Conservation (phyloP, 2,797 vertebrate species). For the Salarias fasciatus region DNA sequence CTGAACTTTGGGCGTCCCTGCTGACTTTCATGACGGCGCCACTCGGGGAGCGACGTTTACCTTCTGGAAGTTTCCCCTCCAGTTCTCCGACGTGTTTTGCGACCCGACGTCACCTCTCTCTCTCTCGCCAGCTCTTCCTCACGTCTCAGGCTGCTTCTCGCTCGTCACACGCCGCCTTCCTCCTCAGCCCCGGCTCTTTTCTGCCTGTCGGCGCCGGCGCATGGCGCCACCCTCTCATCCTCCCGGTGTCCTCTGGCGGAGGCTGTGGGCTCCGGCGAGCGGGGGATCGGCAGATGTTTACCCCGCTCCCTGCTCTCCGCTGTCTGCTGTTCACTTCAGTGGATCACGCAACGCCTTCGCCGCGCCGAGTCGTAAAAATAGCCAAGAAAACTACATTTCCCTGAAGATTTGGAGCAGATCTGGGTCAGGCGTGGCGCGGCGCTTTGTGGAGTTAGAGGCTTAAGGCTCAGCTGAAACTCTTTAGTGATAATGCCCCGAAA, state of each 20-base stretch:
- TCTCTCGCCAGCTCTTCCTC: no score
- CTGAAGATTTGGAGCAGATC: slow-evolving; percentile 57
- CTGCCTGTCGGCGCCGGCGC: no score
- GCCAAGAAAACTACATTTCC: slow-evolving; percentile 38
- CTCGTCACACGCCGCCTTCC: no score
- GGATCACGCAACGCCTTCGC: slow-evolving; percentile 15
- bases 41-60: no score
- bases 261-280: slow-evolving; percentile 26
- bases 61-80: no score
- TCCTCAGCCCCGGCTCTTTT: no score
- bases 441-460: slow-evolving; percentile 43
- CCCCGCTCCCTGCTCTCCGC: no score
- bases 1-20: no score
- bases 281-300: slow-evolving; percentile 48
- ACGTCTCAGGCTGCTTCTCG: no score
- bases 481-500: slow-evolving; percentile 22
- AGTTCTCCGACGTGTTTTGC: no score
- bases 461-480: slow-evolving; percentile 39
- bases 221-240: neutral
- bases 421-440: slow-evolving; percentile 52
- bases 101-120: no score
- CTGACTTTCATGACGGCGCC: no score
- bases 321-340: slow-evolving; percentile 35
- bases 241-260: slow-evolving; percentile 13
- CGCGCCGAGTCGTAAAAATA: slow-evolving; percentile 54